Percentiles rank a stretch among this genome's conserved stretches.
Evolutionary conservation across 2,888 invertebrate genomes (phyloP).

Genomic region (Melinopterus prodromus): DNA sequence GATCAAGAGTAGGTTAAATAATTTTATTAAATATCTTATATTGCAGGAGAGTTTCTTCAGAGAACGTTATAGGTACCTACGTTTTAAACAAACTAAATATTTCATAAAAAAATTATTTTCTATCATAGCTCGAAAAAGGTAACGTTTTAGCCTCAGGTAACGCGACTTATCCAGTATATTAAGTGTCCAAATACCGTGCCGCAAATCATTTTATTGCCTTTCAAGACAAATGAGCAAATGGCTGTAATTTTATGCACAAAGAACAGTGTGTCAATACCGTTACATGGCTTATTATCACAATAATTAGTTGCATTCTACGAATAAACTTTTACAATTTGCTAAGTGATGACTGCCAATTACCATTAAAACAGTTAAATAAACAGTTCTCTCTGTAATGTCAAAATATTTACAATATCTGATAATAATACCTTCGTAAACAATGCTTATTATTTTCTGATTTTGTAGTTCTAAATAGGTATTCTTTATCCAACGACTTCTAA

Average conservation of each 20-base stretch:
- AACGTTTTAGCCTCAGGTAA: no score
- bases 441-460: no score
- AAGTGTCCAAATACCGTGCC: no score
- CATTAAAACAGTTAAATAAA: background rate
- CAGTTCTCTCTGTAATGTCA: background rate
- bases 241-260: background rate
- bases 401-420: background rate
- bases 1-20: constrained; percentile 4
- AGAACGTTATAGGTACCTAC: no score
- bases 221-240: background rate
- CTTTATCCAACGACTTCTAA: no score
- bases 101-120: no score
- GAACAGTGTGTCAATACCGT: background rate
- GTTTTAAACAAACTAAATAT: no score
- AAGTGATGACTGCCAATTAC: background rate
- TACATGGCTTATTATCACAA: background rate
- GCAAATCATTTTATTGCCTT: no score
- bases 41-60: no score
- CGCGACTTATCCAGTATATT: background rate
- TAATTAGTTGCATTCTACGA: background rate
- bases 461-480: no score
- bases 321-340: background rate
- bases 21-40: no score
- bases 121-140: no score
- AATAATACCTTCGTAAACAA: background rate